phyloP scores from a whole-genome alignment of 2,888 invertebrate species.

The Scaptomyza tumidula region DNA sequence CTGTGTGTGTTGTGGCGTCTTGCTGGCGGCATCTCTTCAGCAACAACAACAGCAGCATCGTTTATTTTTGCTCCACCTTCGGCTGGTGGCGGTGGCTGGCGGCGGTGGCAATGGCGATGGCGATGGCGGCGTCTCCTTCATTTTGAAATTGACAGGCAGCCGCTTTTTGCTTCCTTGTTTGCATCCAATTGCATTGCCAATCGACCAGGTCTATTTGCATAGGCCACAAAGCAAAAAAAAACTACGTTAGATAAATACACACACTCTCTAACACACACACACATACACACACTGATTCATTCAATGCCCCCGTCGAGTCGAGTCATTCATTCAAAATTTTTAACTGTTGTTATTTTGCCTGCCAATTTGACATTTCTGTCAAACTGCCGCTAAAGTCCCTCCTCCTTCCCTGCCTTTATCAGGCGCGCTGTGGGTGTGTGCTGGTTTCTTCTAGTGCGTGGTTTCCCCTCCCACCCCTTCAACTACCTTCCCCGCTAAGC shows the following conservation, averaged over 20 bases:
- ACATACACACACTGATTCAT: slow-evolving; percentile 49
- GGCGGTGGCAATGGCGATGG: too few relatives aligned
- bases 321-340: slow-evolving; percentile 69
- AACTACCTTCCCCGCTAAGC: slow-evolving; percentile 2
- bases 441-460: slow-evolving; percentile 59
- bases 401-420: neutral
- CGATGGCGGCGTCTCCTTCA: slow-evolving; percentile 52
- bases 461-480: neutral
- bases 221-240: slow-evolving; percentile 34
- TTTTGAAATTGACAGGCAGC: slow-evolving; percentile 71
- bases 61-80: slow-evolving; percentile 42
- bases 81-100: slow-evolving; percentile 2
- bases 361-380: slow-evolving; percentile 77
- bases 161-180: slow-evolving; percentile 72
- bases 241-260: slow-evolving; percentile 27
- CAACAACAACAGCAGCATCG: slow-evolving; percentile 44
- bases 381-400: slow-evolving; percentile 9
- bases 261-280: slow-evolving; percentile 14
- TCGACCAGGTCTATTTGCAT: slow-evolving; percentile 59
- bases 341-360: slow-evolving; percentile 68
- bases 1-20: slow-evolving; percentile 42
- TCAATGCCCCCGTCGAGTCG: slow-evolving; percentile 34
- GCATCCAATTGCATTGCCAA: slow-evolving; percentile 68
- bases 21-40: slow-evolving; percentile 36
- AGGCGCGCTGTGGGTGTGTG: slow-evolving; percentile 51